Conservation (phyloP, 2,888 invertebrate genomes). For the Thera obeliscata region DNA sequence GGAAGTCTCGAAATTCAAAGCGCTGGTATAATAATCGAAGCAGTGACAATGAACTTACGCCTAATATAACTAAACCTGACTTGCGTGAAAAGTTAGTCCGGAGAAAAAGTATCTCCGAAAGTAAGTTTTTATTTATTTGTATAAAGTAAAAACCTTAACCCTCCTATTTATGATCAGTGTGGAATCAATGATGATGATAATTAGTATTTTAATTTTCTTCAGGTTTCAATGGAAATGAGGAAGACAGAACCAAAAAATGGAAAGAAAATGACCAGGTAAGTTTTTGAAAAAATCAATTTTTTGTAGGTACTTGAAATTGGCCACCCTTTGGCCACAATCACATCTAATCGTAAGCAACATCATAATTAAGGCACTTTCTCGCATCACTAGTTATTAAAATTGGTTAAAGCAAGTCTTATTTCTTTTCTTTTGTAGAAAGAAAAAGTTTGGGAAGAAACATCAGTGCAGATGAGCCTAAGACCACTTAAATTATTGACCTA, state of each 20-base stretch:
- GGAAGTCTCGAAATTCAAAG: background rate
- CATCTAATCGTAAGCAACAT: too few species aligned
- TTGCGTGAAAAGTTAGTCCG: conserved; percentile 48
- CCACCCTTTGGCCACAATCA: too few species aligned
- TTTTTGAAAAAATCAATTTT: background rate
- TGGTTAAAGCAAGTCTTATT: background rate
- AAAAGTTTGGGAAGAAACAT: conserved; percentile 10
- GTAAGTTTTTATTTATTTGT: conserved; percentile 17
- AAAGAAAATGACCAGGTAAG: conserved; percentile 7
- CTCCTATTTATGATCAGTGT: background rate
- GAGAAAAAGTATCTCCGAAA: conserved; percentile 38
- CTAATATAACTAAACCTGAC: conserved; percentile 39
- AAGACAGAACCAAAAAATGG: background rate
- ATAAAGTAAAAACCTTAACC: too few species aligned
- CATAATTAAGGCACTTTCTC: too few species aligned
- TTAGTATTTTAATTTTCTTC: conserved; percentile 2
- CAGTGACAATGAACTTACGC: background rate
- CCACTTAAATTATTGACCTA: conserved; percentile 51
- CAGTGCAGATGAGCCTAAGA: conserved; percentile 48
- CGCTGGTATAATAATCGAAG: background rate
- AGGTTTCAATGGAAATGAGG: conserved; percentile 1
- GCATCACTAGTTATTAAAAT: too few species aligned
- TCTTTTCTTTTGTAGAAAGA: conserved; percentile 20
- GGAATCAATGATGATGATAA: background rate
- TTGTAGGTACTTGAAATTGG: too few species aligned